phyloP scores from a whole-genome alignment of 2,113 vertebrate species.

The Tursiops truncatus region DNA sequence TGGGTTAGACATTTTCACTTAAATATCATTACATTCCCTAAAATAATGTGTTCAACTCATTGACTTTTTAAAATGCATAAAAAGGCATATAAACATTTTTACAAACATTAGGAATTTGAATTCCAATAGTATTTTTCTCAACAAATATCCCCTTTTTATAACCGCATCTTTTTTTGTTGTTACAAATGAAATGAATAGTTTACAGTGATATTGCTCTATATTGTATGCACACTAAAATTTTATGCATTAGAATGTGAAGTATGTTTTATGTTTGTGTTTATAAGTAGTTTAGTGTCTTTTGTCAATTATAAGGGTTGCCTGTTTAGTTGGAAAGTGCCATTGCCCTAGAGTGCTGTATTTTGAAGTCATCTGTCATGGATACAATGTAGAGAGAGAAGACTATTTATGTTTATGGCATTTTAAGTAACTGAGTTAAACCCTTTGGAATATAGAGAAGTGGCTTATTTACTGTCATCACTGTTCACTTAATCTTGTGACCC shows the following conservation, averaged over 20 bases:
- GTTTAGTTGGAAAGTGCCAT: slow-evolving; percentile 68
- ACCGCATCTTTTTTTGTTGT: background rate
- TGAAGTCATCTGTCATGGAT: slow-evolving; percentile 80
- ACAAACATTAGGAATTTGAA: background rate
- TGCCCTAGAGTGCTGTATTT: slow-evolving; percentile 76
- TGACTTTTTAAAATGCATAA: background rate
- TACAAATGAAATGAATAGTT: background rate
- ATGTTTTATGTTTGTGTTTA: slow-evolving; percentile 58
- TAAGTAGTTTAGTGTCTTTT: slow-evolving; percentile 54
- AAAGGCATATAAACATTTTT: background rate
- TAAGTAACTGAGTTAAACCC: slow-evolving; percentile 83
- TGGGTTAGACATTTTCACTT: slow-evolving; percentile 43
- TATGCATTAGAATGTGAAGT: slow-evolving; percentile 5
- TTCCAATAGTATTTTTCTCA: background rate
- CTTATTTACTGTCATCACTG: slow-evolving; percentile 82
- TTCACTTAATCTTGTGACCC: slow-evolving; percentile 84
- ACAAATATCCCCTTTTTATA: background rate
- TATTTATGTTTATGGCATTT: slow-evolving; percentile 87
- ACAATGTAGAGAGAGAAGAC: slow-evolving; percentile 72
- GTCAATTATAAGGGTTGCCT: slow-evolving; percentile 65
- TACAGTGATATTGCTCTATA: background rate
- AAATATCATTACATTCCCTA: background rate
- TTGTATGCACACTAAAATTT: background rate
- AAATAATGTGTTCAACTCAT: slow-evolving; percentile 32
- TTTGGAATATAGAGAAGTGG: slow-evolving; percentile 82